Evolutionary conservation across 1,140 invertebrate species (phyloP), one percentile per base, ranked within the genome.

Genomic region (Panagrolaimus sp.): DNA sequence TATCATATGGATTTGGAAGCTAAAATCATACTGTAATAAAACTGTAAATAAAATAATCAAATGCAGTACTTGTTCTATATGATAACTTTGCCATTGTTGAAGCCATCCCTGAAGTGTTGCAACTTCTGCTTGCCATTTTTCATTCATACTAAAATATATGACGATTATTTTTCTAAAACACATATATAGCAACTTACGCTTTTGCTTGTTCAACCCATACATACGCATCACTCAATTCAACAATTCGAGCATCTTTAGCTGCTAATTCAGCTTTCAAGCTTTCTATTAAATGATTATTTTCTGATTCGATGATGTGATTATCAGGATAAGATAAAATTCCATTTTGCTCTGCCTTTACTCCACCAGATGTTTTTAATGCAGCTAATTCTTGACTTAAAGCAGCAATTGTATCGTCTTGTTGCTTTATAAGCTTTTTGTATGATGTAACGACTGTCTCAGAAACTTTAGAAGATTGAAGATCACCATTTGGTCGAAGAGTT

Each of bases 401-500:
- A 48, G 88, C 87, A 1, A 92, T 83, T 76, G 90, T 87, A 46
- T 84, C 78, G 87, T 91, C 83, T 85, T 94, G 92, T 79, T 92
- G 89, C 63, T 91, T 87, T 69, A 94, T 95, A 25, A 95, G 84
- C 72, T 90, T 89, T 86, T 96, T 95, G 84, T 94, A 96, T 38
- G 86, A 84, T 46, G 79, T 74, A 8, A 86, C 84, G 42, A 86
- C 84, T 51, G 76, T 82, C 31, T 86, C 85, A 74, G 85, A 84
- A 20, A 71, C 43, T 44, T 65, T 42, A 31, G 9, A 53, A 25
- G 74, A 42, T 8, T 63, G 45, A 25, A 46, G 44, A 57, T 75
- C 80, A 5, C 65, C 75, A 48, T 69, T 68, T 31, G 72, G 75
- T 14, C 66, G 73, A 43, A 78, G 68, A 16, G 69, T 67, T 13